Conservation (phyloP, 2,113 vertebrate species). For the Centrocercus urophasianus region DNA sequence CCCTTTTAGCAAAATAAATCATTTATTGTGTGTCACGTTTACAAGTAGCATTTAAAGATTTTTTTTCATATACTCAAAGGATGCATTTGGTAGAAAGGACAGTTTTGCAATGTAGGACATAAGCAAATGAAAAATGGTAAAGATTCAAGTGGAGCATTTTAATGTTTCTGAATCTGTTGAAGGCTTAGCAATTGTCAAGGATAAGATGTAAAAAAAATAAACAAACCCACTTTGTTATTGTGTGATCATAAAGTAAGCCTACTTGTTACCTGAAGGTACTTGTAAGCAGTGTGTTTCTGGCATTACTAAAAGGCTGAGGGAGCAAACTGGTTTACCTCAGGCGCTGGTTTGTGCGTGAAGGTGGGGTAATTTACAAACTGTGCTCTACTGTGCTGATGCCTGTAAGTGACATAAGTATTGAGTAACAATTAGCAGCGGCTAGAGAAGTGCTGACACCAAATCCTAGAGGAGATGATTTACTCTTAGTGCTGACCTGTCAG, state of each 20-base stretch:
- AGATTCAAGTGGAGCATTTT: background rate
- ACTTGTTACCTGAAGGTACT: background rate
- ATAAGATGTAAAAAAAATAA: background rate
- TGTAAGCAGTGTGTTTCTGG: background rate
- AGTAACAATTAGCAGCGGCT: constrained; percentile 50
- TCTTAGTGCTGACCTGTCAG: constrained; percentile 46
- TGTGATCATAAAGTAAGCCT: background rate
- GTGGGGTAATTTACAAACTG: background rate
- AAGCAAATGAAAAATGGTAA: background rate
- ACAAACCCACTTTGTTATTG: too few relatives aligned
- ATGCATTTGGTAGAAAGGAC: background rate
- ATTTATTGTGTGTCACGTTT: background rate
- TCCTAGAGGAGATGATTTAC: constrained; percentile 40
- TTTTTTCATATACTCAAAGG: background rate
- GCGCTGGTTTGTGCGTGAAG: background rate
- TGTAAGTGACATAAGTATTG: constrained; percentile 16
- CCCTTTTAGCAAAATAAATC: background rate
- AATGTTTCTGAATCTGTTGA: background rate
- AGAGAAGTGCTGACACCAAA: constrained; percentile 33
- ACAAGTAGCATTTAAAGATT: background rate
- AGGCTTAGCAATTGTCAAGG: background rate
- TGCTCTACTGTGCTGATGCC: background rate
- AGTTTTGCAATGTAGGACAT: background rate
- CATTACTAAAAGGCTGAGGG: accelerated
- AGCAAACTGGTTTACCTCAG: background rate